Conservation (phyloP, 2,797 vertebrate species). For the Pachyuromys duprasi region DNA sequence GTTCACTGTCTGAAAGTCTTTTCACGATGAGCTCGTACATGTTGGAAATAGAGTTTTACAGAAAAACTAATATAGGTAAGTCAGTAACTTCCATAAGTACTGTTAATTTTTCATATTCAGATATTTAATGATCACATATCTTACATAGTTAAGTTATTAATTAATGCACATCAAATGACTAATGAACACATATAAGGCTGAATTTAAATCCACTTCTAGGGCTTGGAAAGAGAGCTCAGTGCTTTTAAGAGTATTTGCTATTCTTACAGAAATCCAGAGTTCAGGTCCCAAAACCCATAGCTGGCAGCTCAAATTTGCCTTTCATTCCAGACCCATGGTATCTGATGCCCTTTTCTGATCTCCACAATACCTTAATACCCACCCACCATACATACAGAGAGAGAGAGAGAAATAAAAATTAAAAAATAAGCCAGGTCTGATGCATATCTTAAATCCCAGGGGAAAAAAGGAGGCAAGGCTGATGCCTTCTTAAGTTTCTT, state of each 20-base stretch:
- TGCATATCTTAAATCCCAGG: background rate
- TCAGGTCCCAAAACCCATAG: background rate
- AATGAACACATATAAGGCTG: background rate
- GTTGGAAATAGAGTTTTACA: background rate
- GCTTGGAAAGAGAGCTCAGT: background rate
- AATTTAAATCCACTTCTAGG: background rate
- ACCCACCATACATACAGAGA: background rate
- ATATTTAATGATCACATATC: too few species aligned
- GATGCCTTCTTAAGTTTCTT: background rate
- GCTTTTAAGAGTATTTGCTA: background rate
- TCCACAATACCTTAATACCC: background rate
- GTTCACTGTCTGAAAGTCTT: background rate
- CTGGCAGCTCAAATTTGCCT: background rate
- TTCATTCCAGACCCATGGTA: background rate
- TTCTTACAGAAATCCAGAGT: background rate
- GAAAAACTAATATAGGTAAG: constrained; percentile 28
- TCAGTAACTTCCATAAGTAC: background rate
- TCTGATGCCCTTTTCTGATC: background rate
- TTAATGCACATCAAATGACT: background rate
- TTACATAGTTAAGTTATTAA: background rate
- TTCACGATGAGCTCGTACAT: background rate
- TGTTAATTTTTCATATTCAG: background rate
- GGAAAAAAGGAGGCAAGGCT: background rate
- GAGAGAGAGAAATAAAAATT: background rate
- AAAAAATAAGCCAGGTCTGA: background rate